phyloP scores from a whole-genome alignment of 2,113 vertebrate species.

The Chaenocephalus aceratus region DNA sequence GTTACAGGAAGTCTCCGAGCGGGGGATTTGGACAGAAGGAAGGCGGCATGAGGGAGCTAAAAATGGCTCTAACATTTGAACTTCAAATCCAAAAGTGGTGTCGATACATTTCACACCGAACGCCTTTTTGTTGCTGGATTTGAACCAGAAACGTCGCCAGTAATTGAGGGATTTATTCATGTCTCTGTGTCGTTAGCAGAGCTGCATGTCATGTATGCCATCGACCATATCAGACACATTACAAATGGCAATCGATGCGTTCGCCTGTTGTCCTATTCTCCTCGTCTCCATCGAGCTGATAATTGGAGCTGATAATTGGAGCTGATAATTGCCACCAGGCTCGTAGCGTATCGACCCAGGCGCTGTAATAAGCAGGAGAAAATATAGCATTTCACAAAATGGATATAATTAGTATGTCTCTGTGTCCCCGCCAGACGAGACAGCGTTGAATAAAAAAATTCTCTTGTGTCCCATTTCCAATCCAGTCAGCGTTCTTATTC shows the following conservation, averaged over 20 bases:
- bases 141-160: not conserved
- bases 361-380: slow-evolving; percentile 59
- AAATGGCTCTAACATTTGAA: not conserved
- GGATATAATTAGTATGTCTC: slow-evolving; percentile 64
- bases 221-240: slow-evolving; percentile 48
- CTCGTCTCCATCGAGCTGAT: slow-evolving; percentile 45
- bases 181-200: not conserved
- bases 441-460: slow-evolving; percentile 48
- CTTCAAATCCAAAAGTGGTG: not conserved
- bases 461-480: slow-evolving; percentile 46
- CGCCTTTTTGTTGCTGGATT: not conserved
- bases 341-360: slow-evolving; percentile 66
- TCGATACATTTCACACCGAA: not conserved
- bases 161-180: slow-evolving; percentile 10
- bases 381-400: slow-evolving; percentile 42
- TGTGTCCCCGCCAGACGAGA: slow-evolving; percentile 43
- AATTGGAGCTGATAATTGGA: too few species aligned
- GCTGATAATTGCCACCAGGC: slow-evolving; percentile 62
- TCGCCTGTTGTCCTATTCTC: slow-evolving; percentile 49
- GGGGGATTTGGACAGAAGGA: not conserved
- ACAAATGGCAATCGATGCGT: slow-evolving; percentile 63
- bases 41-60: not conserved
- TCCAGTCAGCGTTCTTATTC: slow-evolving; percentile 49
- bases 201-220: slow-evolving; percentile 11
- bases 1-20: not conserved